phyloP scores from a whole-genome alignment of 2,113 vertebrate species.

The Holacanthus passer region DNA sequence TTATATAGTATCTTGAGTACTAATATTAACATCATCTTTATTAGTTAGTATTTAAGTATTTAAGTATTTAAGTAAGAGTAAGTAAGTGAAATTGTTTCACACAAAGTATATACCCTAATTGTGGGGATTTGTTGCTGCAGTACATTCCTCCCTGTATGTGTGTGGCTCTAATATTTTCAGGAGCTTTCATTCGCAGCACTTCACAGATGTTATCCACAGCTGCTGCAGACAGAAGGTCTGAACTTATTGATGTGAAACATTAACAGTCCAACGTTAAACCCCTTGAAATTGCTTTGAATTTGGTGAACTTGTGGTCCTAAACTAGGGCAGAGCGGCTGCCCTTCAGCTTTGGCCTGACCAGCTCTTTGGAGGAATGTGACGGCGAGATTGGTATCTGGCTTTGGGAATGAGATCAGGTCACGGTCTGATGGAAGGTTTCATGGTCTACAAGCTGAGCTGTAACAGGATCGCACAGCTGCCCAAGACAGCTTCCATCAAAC shows the following conservation, averaged over 20 bases:
- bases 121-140: neutral
- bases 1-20: too few relatives aligned
- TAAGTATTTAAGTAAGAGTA: too few relatives aligned
- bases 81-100: too few relatives aligned
- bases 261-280: neutral
- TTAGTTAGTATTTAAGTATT: too few relatives aligned
- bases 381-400: constrained; percentile 51
- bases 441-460: constrained; percentile 47
- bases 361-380: constrained; percentile 25
- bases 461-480: constrained; percentile 45
- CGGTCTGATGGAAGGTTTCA: constrained; percentile 64
- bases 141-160: neutral
- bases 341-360: constrained; percentile 37
- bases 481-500: neutral
- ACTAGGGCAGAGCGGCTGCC: constrained; percentile 1
- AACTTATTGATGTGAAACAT: constrained; percentile 23
- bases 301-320: constrained; percentile 2
- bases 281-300: constrained; percentile 29
- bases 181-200: neutral
- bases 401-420: constrained; percentile 63
- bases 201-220: constrained; percentile 10
- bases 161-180: neutral
- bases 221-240: neutral
- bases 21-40: neutral
- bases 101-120: too few relatives aligned